Percentiles rank a stretch among this genome's conserved stretches.
phyloP scores from a whole-genome alignment of 2,797 vertebrate genomes.

The Pseudochirops corinnae region DNA sequence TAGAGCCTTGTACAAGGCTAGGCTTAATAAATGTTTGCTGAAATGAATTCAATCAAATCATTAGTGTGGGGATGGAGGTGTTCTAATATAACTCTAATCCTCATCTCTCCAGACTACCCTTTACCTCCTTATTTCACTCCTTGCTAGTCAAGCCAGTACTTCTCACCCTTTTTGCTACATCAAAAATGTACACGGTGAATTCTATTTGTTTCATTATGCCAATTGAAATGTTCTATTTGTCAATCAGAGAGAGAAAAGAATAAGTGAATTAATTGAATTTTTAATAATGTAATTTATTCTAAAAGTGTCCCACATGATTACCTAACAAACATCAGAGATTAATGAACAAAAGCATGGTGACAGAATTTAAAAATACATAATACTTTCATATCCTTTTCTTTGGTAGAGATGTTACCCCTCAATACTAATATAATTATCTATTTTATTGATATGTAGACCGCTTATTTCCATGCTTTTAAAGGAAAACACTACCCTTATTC shows the following conservation, averaged over 20 bases:
- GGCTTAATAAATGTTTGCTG: neutral
- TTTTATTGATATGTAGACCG: neutral
- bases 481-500: neutral
- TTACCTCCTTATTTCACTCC: neutral
- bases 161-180: constrained; percentile 1
- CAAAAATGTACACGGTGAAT: neutral
- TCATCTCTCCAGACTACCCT: neutral
- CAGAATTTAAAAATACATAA: constrained; percentile 3
- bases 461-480: neutral
- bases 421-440: neutral
- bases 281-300: constrained; percentile 8
- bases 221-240: constrained; percentile 2
- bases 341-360: constrained; percentile 30
- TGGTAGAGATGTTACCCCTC: neutral
- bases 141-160: neutral
- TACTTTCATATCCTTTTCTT: constrained; percentile 1
- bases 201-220: constrained; percentile 7
- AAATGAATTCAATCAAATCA: neutral
- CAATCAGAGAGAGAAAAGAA: constrained; percentile 21
- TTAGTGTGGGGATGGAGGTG: neutral
- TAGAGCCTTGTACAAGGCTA: neutral
- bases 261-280: constrained; percentile 21
- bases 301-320: constrained; percentile 7
- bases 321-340: constrained; percentile 16
- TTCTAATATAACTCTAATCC: neutral